These are phyloP conservation scores for Erynnis tages DNA, from an alignment of 2,888 invertebrate species.

Conservation along the genomic window DNA sequence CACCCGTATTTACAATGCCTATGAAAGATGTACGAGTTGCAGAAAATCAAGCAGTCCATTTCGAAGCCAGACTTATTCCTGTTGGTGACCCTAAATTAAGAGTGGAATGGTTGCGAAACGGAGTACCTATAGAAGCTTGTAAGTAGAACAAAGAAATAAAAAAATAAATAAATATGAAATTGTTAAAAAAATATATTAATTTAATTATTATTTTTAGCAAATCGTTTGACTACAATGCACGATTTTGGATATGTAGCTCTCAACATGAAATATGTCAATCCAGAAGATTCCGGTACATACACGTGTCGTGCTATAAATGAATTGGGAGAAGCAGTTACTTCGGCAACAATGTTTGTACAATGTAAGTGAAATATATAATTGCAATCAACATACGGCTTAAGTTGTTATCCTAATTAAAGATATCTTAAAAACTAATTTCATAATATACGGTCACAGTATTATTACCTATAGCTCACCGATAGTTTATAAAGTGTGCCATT, in stretches of 20 bases:
- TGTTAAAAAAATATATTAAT: neutral
- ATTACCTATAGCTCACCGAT: no score
- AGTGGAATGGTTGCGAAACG: conserved; percentile 96
- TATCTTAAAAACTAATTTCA: no score
- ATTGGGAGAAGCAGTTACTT: conserved; percentile 96
- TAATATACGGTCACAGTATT: no score
- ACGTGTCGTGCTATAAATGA: conserved; percentile 96
- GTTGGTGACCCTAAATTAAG: conserved; percentile 96
- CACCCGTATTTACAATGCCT: conserved; percentile 96
- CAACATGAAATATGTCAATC: conserved; percentile 96
- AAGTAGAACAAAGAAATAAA: conserved; percentile 54
- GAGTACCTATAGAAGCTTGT: conserved; percentile 94
- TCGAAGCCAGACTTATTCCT: conserved; percentile 96
- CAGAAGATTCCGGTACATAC: conserved; percentile 98
- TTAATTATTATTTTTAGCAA: conserved; percentile 76
- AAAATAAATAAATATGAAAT: neutral
- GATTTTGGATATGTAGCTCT: conserved; percentile 98
- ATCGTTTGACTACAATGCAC: conserved; percentile 95
- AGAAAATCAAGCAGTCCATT: conserved; percentile 96
- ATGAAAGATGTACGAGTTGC: conserved; percentile 92
- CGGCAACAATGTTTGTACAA: conserved; percentile 94
- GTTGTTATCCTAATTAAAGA: no score
- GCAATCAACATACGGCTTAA: no score
- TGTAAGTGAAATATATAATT: conserved; percentile 77
- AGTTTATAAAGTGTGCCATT: no score